A percentile compares a stretch with the other conserved stretches of the same genome.
Evolutionary conservation across 2,113 vertebrate genomes (phyloP).

Genomic region (Uria lomvia): DNA sequence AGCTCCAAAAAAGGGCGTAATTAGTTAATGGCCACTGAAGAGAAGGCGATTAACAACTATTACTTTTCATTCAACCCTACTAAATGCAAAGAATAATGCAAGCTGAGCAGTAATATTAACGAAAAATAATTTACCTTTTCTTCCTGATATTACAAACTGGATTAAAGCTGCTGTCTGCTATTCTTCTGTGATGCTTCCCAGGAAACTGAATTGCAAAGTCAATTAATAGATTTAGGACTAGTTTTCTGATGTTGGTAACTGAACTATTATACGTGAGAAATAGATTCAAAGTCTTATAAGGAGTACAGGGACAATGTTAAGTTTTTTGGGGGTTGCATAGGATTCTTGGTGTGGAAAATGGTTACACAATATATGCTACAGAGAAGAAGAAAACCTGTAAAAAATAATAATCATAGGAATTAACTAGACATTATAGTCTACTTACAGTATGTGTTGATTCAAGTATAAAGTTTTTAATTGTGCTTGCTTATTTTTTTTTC

Average conservation of each 20-base stretch:
- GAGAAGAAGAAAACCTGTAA: background rate
- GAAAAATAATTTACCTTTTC: background rate
- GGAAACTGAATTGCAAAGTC: background rate
- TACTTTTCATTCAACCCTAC: background rate
- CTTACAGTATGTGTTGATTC: background rate
- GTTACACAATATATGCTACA: background rate
- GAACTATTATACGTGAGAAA: background rate
- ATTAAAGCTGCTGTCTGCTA: background rate
- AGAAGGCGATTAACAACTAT: background rate
- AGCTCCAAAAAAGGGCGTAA: background rate
- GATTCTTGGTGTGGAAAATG: background rate
- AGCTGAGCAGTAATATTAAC: background rate
- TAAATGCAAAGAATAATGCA: background rate
- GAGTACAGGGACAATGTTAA: background rate
- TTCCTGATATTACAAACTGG: background rate
- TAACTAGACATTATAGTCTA: background rate
- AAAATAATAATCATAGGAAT: background rate
- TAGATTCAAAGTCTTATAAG: background rate
- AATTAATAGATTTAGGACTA: background rate
- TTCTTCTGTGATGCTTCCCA: background rate
- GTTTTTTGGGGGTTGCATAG: background rate
- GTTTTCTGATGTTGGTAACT: background rate
- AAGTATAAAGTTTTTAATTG: background rate
- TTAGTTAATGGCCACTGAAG: background rate
- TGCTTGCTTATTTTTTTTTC: background rate